Evolutionary conservation across 2,113 vertebrate genomes (phyloP).

Genomic region (Antidorcas marsupialis): DNA sequence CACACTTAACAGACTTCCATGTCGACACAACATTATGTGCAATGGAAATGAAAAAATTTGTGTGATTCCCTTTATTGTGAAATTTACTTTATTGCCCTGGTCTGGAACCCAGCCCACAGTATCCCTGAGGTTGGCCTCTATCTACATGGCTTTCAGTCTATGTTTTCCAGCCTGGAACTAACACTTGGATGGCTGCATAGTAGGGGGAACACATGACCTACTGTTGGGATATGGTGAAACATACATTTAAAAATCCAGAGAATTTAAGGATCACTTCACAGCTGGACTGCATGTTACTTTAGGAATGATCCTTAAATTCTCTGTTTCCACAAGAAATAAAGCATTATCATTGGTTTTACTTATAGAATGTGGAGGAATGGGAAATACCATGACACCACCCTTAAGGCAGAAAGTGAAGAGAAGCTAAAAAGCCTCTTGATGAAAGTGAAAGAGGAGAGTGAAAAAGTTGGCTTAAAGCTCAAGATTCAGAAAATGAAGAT

Average conservation of each 20-base stretch:
- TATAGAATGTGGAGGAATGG: background rate
- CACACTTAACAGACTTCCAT: background rate
- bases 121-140: accelerated
- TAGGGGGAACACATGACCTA: background rate
- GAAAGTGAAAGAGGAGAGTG: too few species aligned
- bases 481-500: too few species aligned
- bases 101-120: background rate
- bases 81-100: background rate
- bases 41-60: background rate
- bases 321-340: background rate
- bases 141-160: background rate
- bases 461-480: too few species aligned
- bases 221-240: background rate
- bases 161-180: accelerated
- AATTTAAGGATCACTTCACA: background rate
- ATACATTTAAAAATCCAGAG: background rate
- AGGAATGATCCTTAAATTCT: background rate
- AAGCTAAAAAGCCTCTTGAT: too few species aligned
- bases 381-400: background rate
- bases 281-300: background rate
- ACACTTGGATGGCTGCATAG: accelerated
- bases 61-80: background rate
- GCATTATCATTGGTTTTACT: background rate
- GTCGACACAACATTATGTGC: accelerated
- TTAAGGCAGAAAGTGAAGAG: too few species aligned